phyloP scores from a whole-genome alignment of 2,888 invertebrate species.

The Galeopsomyia nigrocyanea region DNA sequence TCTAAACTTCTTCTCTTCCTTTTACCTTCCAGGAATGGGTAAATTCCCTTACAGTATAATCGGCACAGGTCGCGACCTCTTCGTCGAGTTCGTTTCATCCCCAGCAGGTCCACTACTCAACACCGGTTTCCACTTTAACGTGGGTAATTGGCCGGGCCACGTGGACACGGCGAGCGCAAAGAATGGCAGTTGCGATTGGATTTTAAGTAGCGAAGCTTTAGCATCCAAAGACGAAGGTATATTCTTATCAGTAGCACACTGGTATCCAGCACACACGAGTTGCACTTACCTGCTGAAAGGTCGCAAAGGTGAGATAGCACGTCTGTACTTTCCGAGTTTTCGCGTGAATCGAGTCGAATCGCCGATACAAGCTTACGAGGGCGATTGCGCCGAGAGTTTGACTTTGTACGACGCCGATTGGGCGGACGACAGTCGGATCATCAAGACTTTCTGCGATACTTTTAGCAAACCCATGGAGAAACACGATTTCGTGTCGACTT shows the following conservation, averaged over 20 bases:
- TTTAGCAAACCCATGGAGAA: slow-evolving; percentile 94
- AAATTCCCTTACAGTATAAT: slow-evolving; percentile 95
- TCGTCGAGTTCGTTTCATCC: slow-evolving; percentile 90
- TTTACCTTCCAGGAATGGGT: slow-evolving; percentile 79
- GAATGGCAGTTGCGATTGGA: slow-evolving; percentile 91
- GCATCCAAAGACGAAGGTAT: slow-evolving; percentile 86
- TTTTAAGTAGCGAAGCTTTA: slow-evolving; percentile 85
- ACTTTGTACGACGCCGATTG: slow-evolving; percentile 90
- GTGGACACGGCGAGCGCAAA: slow-evolving; percentile 90
- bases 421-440: slow-evolving; percentile 90
- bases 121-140: slow-evolving; percentile 95
- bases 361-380: slow-evolving; percentile 87
- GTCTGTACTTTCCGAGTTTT: slow-evolving; percentile 92
- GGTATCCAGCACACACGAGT: slow-evolving; percentile 94
- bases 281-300: slow-evolving; percentile 93
- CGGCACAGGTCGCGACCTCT: slow-evolving; percentile 89
- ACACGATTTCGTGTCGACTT: slow-evolving; percentile 91
- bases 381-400: slow-evolving; percentile 91
- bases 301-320: slow-evolving; percentile 86
- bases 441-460: slow-evolving; percentile 95
- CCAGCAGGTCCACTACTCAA: slow-evolving; percentile 91
- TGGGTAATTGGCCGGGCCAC: slow-evolving; percentile 94
- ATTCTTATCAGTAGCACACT: slow-evolving; percentile 91
- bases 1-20: too few relatives aligned
- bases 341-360: slow-evolving; percentile 91